Evolutionary conservation across 2,797 vertebrate genomes (phyloP).

Genomic region (Atherinosoma microstoma): DNA sequence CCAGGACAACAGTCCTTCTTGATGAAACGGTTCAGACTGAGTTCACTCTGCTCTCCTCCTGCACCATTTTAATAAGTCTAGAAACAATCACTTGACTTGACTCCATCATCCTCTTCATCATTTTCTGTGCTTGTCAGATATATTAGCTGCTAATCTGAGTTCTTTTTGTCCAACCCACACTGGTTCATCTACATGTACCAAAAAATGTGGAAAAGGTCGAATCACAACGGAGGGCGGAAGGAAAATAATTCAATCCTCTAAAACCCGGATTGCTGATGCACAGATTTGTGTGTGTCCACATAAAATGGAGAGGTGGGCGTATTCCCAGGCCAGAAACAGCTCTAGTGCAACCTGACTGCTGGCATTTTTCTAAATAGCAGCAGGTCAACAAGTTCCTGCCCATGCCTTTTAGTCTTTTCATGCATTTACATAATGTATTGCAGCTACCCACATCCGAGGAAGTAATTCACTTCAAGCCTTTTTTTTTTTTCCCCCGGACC

Average conservation of each 20-base stretch:
- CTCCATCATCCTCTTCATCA: constrained; percentile 56
- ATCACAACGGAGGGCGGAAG: constrained; percentile 51
- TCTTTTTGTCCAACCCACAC: constrained; percentile 44
- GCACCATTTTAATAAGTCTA: constrained; percentile 76
- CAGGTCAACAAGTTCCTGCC: constrained; percentile 56
- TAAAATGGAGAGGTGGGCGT: constrained; percentile 49
- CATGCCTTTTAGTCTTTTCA: constrained; percentile 41
- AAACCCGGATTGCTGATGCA: constrained; percentile 7
- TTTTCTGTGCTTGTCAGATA: constrained; percentile 59
- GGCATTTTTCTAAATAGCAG: constrained; percentile 65
- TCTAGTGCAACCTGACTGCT: constrained; percentile 45
- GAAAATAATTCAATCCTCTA: constrained; percentile 15
- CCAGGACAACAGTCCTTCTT: constrained; percentile 51
- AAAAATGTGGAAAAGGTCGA: constrained; percentile 55
- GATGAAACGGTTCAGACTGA: constrained; percentile 68
- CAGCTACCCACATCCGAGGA: constrained; percentile 34
- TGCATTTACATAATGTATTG: constrained; percentile 55
- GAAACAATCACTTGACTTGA: constrained; percentile 56
- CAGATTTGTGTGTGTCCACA: constrained; percentile 19
- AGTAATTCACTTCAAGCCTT: constrained; percentile 22
- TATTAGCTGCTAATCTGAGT: constrained; percentile 70
- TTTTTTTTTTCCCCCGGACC: constrained; percentile 1
- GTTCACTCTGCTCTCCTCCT: constrained; percentile 73
- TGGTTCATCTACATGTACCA: constrained; percentile 58
- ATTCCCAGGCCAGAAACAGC: constrained; percentile 48